Evolutionary conservation across 2,888 invertebrate genomes (phyloP).

Genomic region (Ischnus inquisitorius): DNA sequence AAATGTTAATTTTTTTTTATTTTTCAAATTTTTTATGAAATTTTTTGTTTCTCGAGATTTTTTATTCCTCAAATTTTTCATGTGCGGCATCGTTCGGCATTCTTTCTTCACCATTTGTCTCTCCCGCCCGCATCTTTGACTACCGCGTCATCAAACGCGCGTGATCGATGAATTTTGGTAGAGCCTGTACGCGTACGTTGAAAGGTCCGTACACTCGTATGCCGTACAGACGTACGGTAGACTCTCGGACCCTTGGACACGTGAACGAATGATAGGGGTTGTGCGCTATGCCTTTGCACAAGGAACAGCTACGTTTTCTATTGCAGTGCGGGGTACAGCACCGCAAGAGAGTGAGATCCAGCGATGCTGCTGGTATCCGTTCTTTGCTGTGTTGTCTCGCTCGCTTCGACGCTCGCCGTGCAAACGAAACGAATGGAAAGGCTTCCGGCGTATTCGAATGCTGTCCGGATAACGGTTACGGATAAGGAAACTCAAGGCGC

Average conservation of each 20-base stretch:
- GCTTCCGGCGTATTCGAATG: conserved; percentile 62
- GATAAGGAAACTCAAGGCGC: conserved; percentile 63
- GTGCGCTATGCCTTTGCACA: conserved; percentile 56
- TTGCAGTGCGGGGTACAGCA: conserved; percentile 45
- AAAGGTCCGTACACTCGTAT: conserved; percentile 2
- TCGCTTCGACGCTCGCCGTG: conserved; percentile 33
- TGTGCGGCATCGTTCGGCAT: no score
- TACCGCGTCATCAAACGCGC: background rate
- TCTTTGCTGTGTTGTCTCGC: conserved; percentile 43
- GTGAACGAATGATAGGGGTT: conserved; percentile 60
- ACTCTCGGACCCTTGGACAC: conserved; percentile 49
- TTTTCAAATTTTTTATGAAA: no score
- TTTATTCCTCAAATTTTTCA: no score
- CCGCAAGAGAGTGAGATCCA: conserved; percentile 44
- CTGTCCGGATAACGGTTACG: conserved; percentile 65
- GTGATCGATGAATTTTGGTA: background rate
- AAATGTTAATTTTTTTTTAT: no score
- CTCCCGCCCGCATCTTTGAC: no score
- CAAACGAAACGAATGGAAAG: conserved; percentile 57
- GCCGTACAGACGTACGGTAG: conserved; percentile 16
- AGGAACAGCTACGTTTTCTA: conserved; percentile 54
- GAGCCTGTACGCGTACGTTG: conserved; percentile 33
- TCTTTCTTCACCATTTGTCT: no score
- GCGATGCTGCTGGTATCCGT: conserved; percentile 56
- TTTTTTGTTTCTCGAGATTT: no score